Percentiles rank a stretch among this genome's conserved stretches.
phyloP scores from a whole-genome alignment of 2,797 vertebrate species.

The Geotrypetes seraphini region DNA sequence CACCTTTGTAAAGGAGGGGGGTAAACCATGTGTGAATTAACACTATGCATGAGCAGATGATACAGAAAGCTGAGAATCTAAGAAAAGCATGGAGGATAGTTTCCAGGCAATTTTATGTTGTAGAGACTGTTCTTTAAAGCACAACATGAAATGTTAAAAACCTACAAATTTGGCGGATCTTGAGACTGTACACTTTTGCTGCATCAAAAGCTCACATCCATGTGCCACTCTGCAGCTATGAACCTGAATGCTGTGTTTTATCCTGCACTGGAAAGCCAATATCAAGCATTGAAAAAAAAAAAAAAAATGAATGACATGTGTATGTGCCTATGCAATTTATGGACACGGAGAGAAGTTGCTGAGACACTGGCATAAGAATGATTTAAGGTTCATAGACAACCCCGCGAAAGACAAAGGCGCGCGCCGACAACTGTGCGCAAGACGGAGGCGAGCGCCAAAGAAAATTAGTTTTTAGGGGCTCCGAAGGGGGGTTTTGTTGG shows the following conservation, averaged over 20 bases:
- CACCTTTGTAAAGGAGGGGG: no score
- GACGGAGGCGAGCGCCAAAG: no score
- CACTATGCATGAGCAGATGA: conserved; percentile 28
- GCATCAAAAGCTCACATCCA: conserved; percentile 21
- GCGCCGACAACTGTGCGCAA: no score
- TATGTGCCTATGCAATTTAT: conserved; percentile 31
- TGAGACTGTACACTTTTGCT: conserved; percentile 12
- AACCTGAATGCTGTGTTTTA: conserved; percentile 25
- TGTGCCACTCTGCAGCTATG: conserved; percentile 26
- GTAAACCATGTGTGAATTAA: no score
- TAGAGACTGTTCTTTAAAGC: conserved; percentile 29
- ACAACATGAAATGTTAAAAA: conserved; percentile 26
- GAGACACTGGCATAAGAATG: conserved; percentile 27
- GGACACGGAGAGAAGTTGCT: conserved; percentile 24
- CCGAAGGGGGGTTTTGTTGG: no score
- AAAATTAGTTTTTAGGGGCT: no score
- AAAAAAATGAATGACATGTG: conserved; percentile 23
- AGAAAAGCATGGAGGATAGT: conserved; percentile 32
- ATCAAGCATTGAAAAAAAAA: conserved; percentile 28
- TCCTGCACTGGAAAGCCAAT: conserved; percentile 27
- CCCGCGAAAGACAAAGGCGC: no score
- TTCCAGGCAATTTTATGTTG: conserved; percentile 23
- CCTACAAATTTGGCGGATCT: conserved; percentile 14
- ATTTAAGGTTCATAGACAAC: no score
- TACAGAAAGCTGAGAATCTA: conserved; percentile 26